A percentile compares a stretch with the other conserved stretches of the same genome.
These are phyloP conservation scores for Nomada goodeniana DNA, from an alignment of 2,888 invertebrate genomes.

Conservation along the genomic window DNA sequence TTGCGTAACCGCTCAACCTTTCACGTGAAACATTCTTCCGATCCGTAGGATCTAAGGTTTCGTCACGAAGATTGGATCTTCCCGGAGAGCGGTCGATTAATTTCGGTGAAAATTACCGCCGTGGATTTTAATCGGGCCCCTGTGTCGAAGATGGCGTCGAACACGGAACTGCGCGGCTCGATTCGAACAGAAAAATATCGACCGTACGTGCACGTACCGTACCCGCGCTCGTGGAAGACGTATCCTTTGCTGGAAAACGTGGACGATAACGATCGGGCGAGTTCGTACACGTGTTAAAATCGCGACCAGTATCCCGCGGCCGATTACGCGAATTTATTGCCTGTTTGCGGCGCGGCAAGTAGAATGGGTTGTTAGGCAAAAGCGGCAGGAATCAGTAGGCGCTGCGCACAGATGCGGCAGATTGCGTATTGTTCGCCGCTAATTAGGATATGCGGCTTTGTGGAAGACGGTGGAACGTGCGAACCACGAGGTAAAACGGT, in stretches of 20 bases:
- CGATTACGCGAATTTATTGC: constrained; percentile 50
- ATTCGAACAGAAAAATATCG: constrained; percentile 21
- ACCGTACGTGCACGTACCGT: not conserved
- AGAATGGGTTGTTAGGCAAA: constrained; percentile 60
- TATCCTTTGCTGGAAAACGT: constrained; percentile 10
- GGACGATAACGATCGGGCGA: constrained; percentile 46
- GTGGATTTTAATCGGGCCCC: too few species aligned
- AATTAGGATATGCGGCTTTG: constrained; percentile 45
- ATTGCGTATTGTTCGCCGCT: constrained; percentile 58
- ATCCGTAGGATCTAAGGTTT: not conserved
- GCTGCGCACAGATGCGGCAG: constrained; percentile 48
- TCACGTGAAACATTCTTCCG: not conserved
- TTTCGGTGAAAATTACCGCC: too few species aligned
- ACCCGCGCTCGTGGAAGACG: not conserved
- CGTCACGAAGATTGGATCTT: not conserved
- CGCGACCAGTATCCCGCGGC: constrained; percentile 12
- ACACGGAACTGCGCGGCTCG: constrained; percentile 6
- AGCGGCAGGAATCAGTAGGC: constrained; percentile 48
- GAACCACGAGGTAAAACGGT: not conserved
- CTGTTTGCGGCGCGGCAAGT: constrained; percentile 25
- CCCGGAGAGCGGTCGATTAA: too few species aligned
- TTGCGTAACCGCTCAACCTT: constrained; percentile 16
- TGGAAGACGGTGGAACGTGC: constrained; percentile 27
- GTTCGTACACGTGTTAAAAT: constrained; percentile 52
- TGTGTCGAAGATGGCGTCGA: too few species aligned